These are phyloP conservation scores for Leptinotarsa haldemani DNA, from an alignment of 2,888 invertebrate species.

Conservation along the genomic window DNA sequence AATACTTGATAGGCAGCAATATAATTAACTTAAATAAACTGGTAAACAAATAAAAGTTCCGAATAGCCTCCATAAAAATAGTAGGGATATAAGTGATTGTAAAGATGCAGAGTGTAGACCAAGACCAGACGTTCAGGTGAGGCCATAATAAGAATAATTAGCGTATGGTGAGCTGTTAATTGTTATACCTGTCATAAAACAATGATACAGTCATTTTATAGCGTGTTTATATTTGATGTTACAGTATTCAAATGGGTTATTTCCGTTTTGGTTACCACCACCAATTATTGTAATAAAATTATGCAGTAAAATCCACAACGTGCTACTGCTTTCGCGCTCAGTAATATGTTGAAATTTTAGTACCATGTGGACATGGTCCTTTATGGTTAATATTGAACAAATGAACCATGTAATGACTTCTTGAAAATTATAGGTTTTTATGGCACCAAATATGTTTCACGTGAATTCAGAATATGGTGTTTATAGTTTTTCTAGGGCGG, in stretches of 20 bases:
- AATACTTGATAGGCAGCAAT: constrained; percentile 63
- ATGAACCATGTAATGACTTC: constrained; percentile 21
- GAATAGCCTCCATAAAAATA: constrained; percentile 61
- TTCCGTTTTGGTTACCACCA: constrained; percentile 50
- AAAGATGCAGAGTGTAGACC: constrained; percentile 50
- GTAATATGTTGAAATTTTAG: constrained; percentile 30
- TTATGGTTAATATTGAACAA: constrained; percentile 31
- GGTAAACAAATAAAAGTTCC: constrained; percentile 64
- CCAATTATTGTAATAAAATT: constrained; percentile 49
- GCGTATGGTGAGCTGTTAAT: constrained; percentile 60
- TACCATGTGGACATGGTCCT: constrained; percentile 26
- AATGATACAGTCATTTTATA: constrained; percentile 61
- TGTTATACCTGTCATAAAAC: constrained; percentile 61
- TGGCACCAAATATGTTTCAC: background rate
- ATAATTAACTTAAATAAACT: constrained; percentile 64
- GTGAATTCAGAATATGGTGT: background rate
- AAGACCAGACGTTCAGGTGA: constrained; percentile 49
- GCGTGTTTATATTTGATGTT: constrained; percentile 57
- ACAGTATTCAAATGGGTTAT: constrained; percentile 51
- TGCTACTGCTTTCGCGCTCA: constrained; percentile 35
- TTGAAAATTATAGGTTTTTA: constrained; percentile 5
- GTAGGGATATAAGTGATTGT: constrained; percentile 41
- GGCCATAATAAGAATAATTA: constrained; percentile 59
- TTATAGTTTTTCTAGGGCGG: background rate
- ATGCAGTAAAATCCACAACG: constrained; percentile 39